These are phyloP conservation scores for Palythoa grandiflora DNA, from an alignment of 92 coral and sea anemone genomes.

Conservation along the genomic window DNA sequence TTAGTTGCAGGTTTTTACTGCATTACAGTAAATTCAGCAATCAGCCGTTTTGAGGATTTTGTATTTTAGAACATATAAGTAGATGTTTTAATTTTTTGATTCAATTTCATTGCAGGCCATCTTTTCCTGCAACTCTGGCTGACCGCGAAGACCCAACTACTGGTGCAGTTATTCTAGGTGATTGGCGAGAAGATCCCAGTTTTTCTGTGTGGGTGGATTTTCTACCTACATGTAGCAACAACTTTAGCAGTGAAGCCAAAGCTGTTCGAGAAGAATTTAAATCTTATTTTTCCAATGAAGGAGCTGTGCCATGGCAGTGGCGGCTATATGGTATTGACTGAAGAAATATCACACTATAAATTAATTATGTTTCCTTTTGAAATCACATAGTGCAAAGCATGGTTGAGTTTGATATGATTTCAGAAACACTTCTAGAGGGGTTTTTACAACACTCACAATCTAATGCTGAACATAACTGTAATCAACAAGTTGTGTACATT, in stretches of 20 bases:
- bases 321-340: constrained; percentile 39
- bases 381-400: not conserved
- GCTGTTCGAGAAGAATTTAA: constrained; percentile 52
- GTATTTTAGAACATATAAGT: not conserved
- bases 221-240: constrained; percentile 29
- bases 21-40: not conserved
- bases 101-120: not conserved
- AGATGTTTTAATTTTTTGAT: not conserved
- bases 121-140: constrained; percentile 17
- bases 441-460: not conserved
- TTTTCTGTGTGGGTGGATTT: constrained; percentile 38
- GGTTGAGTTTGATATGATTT: not conserved
- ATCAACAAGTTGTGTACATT: not conserved
- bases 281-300: constrained; percentile 50
- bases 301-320: constrained; percentile 57
- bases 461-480: not conserved
- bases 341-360: not conserved
- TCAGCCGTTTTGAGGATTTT: not conserved
- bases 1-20: too few species aligned
- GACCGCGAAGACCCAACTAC: constrained; percentile 51
- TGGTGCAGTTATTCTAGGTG: constrained; percentile 46
- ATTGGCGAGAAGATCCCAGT: constrained; percentile 53
- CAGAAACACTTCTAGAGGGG: not conserved
- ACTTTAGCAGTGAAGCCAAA: constrained; percentile 42
- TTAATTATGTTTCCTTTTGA: not conserved